A percentile compares a stretch with the other conserved stretches of the same genome.
Conservation (phyloP, 1,140 invertebrate species). For the Brachionus angularis region DNA sequence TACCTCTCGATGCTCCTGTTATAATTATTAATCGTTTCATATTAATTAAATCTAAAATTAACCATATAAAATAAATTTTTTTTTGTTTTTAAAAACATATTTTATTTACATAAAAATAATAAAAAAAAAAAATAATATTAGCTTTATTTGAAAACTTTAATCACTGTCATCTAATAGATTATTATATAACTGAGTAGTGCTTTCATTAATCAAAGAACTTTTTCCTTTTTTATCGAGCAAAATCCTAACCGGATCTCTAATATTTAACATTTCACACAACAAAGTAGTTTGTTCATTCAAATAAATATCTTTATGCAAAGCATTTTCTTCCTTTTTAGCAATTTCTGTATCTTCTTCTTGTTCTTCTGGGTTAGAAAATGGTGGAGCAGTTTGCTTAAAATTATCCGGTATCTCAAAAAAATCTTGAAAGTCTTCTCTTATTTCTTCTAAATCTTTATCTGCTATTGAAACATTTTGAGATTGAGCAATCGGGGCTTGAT, state of each 20-base stretch:
- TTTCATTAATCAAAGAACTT: constrained; percentile 9
- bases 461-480: constrained; percentile 70
- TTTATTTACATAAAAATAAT: not conserved
- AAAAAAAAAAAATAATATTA: not conserved
- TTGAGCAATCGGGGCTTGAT: constrained; percentile 70
- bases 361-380: no score
- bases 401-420: constrained; percentile 68
- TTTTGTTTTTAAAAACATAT: no score
- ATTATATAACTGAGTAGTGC: constrained; percentile 33
- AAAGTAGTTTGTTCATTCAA: constrained; percentile 75
- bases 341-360: constrained; percentile 53
- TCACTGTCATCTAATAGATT: constrained; percentile 37
- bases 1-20: constrained; percentile 38
- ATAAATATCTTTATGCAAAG: constrained; percentile 51
- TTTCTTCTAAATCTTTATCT: constrained; percentile 67
- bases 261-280: constrained; percentile 73
- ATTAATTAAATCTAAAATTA: not conserved
- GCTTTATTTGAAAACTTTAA: constrained; percentile 16
- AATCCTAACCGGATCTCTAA: constrained; percentile 68
- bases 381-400: constrained; percentile 70
- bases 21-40: constrained; percentile 34
- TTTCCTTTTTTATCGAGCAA: constrained; percentile 33
- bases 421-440: constrained; percentile 66
- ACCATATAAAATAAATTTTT: not conserved
- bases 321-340: constrained; percentile 56